Conservation (phyloP, 2,888 invertebrate species). For the Odontothrips loti region DNA sequence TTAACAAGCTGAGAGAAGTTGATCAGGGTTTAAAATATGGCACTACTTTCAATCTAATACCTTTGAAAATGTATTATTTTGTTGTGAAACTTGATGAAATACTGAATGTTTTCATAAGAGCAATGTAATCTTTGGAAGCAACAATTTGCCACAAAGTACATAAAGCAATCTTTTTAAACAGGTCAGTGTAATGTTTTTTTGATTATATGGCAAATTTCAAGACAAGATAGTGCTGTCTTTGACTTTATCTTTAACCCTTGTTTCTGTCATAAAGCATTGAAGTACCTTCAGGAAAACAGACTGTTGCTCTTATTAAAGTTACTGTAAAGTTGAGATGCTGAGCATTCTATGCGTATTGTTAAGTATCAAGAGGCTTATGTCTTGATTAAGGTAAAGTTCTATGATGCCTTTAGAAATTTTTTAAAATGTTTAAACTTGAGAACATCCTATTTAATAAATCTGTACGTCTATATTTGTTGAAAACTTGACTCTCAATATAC, state of each 20-base stretch:
- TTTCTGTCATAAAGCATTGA: not conserved
- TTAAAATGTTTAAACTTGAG: not conserved
- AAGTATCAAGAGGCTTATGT: not conserved
- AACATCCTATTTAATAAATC: slow-evolving; percentile 11
- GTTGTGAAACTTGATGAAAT: not conserved
- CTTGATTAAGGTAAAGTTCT: not conserved
- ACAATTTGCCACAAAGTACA: not conserved
- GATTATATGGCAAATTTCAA: not conserved
- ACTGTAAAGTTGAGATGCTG: slow-evolving; percentile 1
- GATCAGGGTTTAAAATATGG: not conserved
- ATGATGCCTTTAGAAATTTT: not conserved
- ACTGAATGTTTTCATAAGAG: not conserved
- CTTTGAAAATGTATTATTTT: slow-evolving; percentile 1
- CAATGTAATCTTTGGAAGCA: not conserved
- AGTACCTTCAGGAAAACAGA: slow-evolving; percentile 6
- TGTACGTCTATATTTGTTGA: not conserved
- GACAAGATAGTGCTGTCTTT: not conserved
- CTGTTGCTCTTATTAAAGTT: not conserved
- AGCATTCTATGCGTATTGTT: slow-evolving; percentile 7
- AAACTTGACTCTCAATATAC: not conserved
- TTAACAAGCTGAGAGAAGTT: not conserved
- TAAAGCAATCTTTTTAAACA: not conserved
- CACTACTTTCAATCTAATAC: not conserved
- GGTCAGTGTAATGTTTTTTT: too few relatives aligned
- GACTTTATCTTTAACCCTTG: not conserved